Evolutionary conservation across 1,140 invertebrate genomes (phyloP).

Genomic region (Pseudomyrmex sp.): DNA sequence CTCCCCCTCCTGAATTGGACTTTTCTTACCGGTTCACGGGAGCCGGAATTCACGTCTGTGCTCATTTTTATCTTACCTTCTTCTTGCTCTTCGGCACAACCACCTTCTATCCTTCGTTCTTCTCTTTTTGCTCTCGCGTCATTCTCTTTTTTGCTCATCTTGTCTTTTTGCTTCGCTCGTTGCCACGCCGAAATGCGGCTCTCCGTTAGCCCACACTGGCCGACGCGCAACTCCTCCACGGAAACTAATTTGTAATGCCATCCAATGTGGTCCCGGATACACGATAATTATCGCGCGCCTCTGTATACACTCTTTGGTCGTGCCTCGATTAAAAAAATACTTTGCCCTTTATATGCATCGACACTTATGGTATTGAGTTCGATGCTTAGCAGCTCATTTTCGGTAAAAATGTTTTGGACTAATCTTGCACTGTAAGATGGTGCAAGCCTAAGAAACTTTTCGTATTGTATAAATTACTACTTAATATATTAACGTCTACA

Average conservation of each 20-base stretch:
- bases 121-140: not conserved
- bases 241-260: conserved; percentile 63
- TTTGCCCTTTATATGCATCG: conserved; percentile 23
- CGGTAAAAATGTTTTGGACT: not conserved
- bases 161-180: conserved; percentile 10
- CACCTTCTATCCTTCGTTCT: not conserved
- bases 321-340: conserved; percentile 27
- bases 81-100: conserved; percentile 5
- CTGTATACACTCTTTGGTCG: conserved; percentile 25
- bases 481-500: not conserved
- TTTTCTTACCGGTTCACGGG: conserved; percentile 21
- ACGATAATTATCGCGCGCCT: conserved; percentile 62
- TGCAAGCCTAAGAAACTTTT: not conserved
- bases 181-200: conserved; percentile 56
- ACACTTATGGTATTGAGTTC: not conserved
- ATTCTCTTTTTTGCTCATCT: conserved; percentile 6
- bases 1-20: no score
- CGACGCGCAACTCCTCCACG: not conserved
- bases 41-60: conserved; percentile 65
- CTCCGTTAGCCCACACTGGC: conserved; percentile 52
- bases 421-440: not conserved
- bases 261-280: conserved; percentile 27
- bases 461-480: not conserved
- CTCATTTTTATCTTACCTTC: conserved; percentile 16
- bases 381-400: not conserved